These are phyloP conservation scores for Zaprionus capensis DNA, from an alignment of 1,140 invertebrate species.

Conservation along the genomic window DNA sequence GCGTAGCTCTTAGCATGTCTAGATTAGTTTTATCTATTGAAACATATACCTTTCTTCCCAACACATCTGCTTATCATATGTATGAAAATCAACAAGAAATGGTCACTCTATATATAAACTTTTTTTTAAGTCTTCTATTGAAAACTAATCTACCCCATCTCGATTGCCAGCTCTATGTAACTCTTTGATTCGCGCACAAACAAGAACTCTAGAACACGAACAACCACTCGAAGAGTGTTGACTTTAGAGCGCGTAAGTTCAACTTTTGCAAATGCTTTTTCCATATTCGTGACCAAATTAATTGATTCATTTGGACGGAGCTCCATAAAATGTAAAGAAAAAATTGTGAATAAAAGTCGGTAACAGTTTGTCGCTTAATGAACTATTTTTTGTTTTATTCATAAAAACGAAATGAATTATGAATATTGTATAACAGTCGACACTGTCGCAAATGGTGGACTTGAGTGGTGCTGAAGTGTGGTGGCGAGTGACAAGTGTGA, in stretches of 20 bases:
- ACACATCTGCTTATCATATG: too few relatives aligned
- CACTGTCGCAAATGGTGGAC: slow-evolving; percentile 42
- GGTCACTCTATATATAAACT: too few relatives aligned
- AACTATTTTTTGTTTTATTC: slow-evolving; percentile 35
- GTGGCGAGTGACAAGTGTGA: slow-evolving; percentile 53
- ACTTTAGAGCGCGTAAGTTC: slow-evolving; percentile 49
- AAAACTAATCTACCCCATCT: slow-evolving; percentile 45
- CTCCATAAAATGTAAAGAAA: slow-evolving; percentile 40
- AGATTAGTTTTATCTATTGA: too few relatives aligned
- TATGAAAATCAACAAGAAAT: too few relatives aligned
- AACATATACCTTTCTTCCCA: too few relatives aligned
- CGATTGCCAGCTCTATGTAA: slow-evolving; percentile 28
- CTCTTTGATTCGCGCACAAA: slow-evolving; percentile 29
- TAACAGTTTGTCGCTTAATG: slow-evolving; percentile 39
- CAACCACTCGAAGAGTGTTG: slow-evolving; percentile 54
- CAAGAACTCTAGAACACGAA: slow-evolving; percentile 69
- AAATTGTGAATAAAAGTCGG: slow-evolving; percentile 23
- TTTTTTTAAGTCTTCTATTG: neutral
- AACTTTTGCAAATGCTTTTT: slow-evolving; percentile 51
- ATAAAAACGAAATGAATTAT: slow-evolving; percentile 37
- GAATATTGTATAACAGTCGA: slow-evolving; percentile 40
- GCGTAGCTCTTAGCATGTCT: too few relatives aligned
- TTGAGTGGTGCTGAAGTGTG: slow-evolving; percentile 35
- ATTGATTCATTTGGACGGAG: slow-evolving; percentile 69
- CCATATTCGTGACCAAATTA: slow-evolving; percentile 56